Percentiles rank a stretch among this genome's conserved stretches.
Evolutionary conservation across 1,140 invertebrate species (phyloP).

Genomic region (Philaenus spumarius): DNA sequence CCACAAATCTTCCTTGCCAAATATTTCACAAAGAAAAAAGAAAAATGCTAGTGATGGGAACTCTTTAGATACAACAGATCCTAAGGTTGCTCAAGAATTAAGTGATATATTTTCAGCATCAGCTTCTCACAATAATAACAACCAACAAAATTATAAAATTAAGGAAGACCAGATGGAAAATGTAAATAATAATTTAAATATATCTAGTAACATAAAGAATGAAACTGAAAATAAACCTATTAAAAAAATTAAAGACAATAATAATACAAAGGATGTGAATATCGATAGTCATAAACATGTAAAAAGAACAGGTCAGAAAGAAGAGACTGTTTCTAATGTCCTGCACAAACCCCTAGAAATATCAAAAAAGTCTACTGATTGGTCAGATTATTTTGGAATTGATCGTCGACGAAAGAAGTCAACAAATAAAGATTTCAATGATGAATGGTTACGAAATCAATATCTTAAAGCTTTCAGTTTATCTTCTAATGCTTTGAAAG

Average conservation of each 20-base stretch:
- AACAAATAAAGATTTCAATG: slow-evolving; percentile 37
- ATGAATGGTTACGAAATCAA: slow-evolving; percentile 48
- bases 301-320: slow-evolving; percentile 13
- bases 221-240: no score
- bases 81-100: slow-evolving; percentile 27
- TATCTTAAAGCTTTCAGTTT: slow-evolving; percentile 36
- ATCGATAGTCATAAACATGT: background rate
- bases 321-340: slow-evolving; percentile 8
- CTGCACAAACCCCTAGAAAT: slow-evolving; percentile 6
- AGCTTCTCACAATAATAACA: background rate
- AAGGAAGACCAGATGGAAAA: no score
- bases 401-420: slow-evolving; percentile 67
- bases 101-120: slow-evolving; percentile 28
- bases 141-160: background rate
- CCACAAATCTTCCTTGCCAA: slow-evolving; percentile 9
- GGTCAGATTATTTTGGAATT: slow-evolving; percentile 78
- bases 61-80: slow-evolving; percentile 20
- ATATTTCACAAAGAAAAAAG: slow-evolving; percentile 12
- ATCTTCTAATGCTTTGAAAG: slow-evolving; percentile 1
- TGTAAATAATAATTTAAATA: no score
- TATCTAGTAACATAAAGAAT: no score
- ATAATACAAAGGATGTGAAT: background rate
- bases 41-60: background rate
- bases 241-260: no score
- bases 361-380: slow-evolving; percentile 53